These are phyloP conservation scores for Phocoena phocoena DNA, from an alignment of 2,113 vertebrate genomes.

Conservation along the genomic window DNA sequence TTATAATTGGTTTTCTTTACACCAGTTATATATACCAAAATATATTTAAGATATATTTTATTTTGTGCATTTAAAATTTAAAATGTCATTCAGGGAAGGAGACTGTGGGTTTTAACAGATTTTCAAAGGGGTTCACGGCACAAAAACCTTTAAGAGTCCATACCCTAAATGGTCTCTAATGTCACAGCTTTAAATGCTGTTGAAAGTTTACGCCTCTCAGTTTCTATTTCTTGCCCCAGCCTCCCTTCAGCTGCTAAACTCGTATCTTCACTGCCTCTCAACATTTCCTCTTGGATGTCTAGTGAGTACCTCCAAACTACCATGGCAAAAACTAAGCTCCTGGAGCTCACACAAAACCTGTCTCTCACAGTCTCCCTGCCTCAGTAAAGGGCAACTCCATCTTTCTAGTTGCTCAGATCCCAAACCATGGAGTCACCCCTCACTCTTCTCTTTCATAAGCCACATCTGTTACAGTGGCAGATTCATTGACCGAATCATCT, in stretches of 20 bases:
- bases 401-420: not conserved
- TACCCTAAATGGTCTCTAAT: not conserved
- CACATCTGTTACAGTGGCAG: not conserved
- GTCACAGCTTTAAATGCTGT: not conserved
- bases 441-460: not conserved
- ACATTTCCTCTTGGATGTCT: not conserved
- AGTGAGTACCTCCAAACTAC: not conserved
- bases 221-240: not conserved
- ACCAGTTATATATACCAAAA: not conserved
- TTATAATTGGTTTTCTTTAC: not conserved
- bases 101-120: not conserved
- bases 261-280: not conserved
- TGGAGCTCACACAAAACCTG: not conserved
- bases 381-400: not conserved
- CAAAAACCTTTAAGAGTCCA: not conserved
- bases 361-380: accelerated
- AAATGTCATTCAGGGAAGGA: not conserved
- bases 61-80: conserved; percentile 22
- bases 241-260: not conserved
- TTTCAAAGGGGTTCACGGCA: not conserved
- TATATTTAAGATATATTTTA: not conserved
- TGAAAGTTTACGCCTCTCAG: not conserved
- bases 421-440: not conserved
- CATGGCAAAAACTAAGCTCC: not conserved
- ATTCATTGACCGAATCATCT: not conserved